Percentiles rank a stretch among this genome's conserved stretches.
Evolutionary conservation across 2,797 vertebrate species (phyloP).

Genomic region (Gobionotothen gibberifrons): DNA sequence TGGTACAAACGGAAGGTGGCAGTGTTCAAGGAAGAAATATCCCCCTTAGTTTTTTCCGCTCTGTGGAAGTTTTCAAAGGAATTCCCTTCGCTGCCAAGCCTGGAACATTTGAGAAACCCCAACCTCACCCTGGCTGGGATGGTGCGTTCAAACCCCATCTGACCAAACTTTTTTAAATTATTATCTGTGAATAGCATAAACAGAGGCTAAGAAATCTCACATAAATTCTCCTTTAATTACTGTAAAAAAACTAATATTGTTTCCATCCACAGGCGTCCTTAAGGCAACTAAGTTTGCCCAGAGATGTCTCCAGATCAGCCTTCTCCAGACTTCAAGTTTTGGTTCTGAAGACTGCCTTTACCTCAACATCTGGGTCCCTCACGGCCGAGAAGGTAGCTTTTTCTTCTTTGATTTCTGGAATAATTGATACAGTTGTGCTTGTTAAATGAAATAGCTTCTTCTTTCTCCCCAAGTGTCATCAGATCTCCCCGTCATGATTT

Average conservation of each 20-base stretch:
- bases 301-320: conserved; percentile 85
- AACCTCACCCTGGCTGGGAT: conserved; percentile 89
- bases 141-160: conserved; percentile 74
- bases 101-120: conserved; percentile 84
- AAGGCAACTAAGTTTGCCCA: conserved; percentile 77
- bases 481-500: conserved; percentile 91
- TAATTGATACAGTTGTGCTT: background rate
- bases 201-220: background rate
- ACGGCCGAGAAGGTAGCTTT: conserved; percentile 69
- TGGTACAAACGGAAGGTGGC: conserved; percentile 89
- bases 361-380: conserved; percentile 94
- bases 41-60: conserved; percentile 73
- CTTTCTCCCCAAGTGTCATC: conserved; percentile 83
- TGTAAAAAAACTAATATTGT: background rate
- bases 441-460: background rate
- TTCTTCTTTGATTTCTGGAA: background rate
- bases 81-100: conserved; percentile 90
- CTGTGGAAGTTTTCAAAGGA: conserved; percentile 90
- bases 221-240: background rate
- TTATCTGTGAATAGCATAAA: background rate
- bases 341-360: conserved; percentile 91
- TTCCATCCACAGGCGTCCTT: conserved; percentile 79
- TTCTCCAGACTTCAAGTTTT: conserved; percentile 72
- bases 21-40: conserved; percentile 87
- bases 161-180: background rate